Evolutionary conservation across 2,888 invertebrate genomes (phyloP), one percentile per base, ranked within the genome.

Genomic region (Eupelmus urozonus): DNA sequence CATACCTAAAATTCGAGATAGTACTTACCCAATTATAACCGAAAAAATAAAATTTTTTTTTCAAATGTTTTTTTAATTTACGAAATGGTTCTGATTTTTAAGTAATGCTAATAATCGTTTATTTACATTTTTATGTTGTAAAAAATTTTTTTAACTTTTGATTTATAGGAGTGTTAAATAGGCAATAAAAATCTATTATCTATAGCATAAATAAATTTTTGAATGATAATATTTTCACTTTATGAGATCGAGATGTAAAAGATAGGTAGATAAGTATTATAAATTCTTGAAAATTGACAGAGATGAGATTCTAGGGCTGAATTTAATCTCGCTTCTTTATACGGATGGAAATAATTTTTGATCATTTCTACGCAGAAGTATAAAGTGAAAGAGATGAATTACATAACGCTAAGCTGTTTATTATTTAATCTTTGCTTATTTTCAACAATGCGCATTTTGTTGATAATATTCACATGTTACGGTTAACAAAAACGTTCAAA

Each of bases 261-360:
- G 2, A 45, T 34, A 34, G 9, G n/a, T 9, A 34, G 9, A 5
- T 34, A 34, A 3, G 45, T 2, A 51, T 51, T n/a, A 45, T 4
- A 51, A 51, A 9, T 20, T 51, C 18, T 51, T 51, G 20, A 51
- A 16, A 53, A 18, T 57, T 57, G 5, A 13, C 51, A 27, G 42
- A 1, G 16, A 67, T 49, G 70, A 59, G 57, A 70, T 45, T 70
- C 70, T 70, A 70, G 70, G 59, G 59, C 29, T 49, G 67, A 9
- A 25, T 34, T 55, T 42, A 25, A 20, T 5, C 11, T 7, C 42
- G 9, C 29, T 5, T 29, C 18, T 66, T 16, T 66, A 66, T 62
- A 2, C n/a, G 11, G 7, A 18, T 2, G 2, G 45, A 20, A 66
- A 25, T 18, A 20, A 7, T 49, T 27, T 51, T 66, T 66, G 51